Conservation (phyloP, 1,140 invertebrate species). For the Pogonomyrmex barbatus region DNA sequence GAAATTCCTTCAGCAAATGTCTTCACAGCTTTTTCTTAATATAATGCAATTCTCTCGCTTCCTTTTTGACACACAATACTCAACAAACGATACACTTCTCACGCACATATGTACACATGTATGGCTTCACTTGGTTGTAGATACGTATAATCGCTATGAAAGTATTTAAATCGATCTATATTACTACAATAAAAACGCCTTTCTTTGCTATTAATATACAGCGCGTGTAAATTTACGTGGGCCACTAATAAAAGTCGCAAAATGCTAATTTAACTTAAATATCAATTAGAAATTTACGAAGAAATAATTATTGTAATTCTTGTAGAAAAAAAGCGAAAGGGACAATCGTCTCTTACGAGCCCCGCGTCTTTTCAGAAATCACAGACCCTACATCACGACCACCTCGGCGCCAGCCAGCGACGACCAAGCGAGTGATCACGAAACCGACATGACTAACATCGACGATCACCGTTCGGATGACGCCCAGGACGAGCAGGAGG, state of each 20-base stretch:
- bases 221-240: conserved; percentile 20
- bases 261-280: conserved; percentile 13
- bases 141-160: neutral
- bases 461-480: conserved; percentile 63
- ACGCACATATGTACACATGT: neutral
- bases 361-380: conserved; percentile 78
- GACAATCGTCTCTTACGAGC: neutral
- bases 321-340: neutral
- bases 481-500: conserved; percentile 60
- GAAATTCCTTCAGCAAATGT: conserved; percentile 25
- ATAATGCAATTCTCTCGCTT: conserved; percentile 70
- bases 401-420: conserved; percentile 81
- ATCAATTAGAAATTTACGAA: neutral
- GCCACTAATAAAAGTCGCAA: conserved; percentile 10
- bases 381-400: conserved; percentile 82
- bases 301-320: neutral
- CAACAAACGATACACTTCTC: conserved; percentile 22
- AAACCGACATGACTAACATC: conserved; percentile 51
- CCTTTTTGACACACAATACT: conserved; percentile 65
- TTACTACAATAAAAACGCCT: conserved; percentile 10
- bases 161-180: neutral
- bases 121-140: conserved; percentile 5
- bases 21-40: conserved; percentile 63
- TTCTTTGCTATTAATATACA: conserved; percentile 29
- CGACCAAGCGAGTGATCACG: conserved; percentile 68